Percentiles rank a stretch among this genome's conserved stretches.
Evolutionary conservation across 2,888 invertebrate genomes (phyloP).

Genomic region (Maniola hyperantus): DNA sequence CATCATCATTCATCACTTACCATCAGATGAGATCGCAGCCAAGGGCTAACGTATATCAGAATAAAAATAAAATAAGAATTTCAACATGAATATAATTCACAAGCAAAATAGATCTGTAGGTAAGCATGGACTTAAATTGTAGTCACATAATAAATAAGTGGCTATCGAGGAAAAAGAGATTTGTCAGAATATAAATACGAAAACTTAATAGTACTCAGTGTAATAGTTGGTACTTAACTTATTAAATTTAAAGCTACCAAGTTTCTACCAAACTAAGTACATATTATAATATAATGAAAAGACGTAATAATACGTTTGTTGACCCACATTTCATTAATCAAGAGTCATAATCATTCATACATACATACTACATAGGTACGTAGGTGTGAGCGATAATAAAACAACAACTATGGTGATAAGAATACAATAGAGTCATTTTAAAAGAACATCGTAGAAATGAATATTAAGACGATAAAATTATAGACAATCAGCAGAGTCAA

Average conservation of each 20-base stretch:
- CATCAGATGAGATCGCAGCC: too few relatives aligned
- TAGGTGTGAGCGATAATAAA: conserved; percentile 41
- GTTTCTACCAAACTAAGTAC: not conserved
- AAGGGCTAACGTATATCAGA: too few relatives aligned
- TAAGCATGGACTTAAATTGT: not conserved
- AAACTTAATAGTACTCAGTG: not conserved
- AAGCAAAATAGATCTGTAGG: not conserved
- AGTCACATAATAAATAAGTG: not conserved
- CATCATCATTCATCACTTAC: too few relatives aligned
- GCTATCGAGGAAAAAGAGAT: not conserved
- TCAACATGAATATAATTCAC: not conserved
- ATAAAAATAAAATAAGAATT: not conserved
- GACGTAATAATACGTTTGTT: not conserved
- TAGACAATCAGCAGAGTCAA: conserved; percentile 41
- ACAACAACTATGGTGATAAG: conserved; percentile 30
- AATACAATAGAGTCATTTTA: not conserved
- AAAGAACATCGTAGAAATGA: conserved; percentile 11
- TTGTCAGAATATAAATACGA: too few relatives aligned
- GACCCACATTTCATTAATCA: conserved; percentile 35
- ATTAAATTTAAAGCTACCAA: not conserved
- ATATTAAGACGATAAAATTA: conserved; percentile 23
- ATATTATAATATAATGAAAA: not conserved
- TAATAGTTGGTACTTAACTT: not conserved
- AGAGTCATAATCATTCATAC: conserved; percentile 24
- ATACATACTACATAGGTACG: too few relatives aligned